These are phyloP conservation scores for Coleophora deauratella DNA, from an alignment of 2,888 invertebrate species.

Conservation along the genomic window DNA sequence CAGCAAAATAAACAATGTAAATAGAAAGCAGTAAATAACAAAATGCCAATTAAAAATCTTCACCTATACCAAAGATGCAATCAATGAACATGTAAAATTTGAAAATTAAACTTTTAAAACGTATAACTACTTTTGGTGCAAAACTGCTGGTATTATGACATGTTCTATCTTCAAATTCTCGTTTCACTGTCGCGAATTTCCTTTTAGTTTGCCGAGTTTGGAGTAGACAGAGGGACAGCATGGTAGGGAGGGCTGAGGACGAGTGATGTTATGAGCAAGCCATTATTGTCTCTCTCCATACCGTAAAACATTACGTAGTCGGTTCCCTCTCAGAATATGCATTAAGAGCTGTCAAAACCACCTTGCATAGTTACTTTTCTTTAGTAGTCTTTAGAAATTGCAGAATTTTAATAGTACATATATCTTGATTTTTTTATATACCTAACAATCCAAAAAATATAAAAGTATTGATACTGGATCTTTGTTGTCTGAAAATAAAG, in stretches of 20 bases:
- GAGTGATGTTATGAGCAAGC: slow-evolving; percentile 75
- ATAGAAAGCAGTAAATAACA: too few relatives aligned
- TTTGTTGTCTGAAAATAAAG: too few relatives aligned
- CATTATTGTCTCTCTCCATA: slow-evolving; percentile 75
- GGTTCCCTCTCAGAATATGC: slow-evolving; percentile 44
- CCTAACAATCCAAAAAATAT: too few relatives aligned
- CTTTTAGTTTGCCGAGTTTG: background rate
- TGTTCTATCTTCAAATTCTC: slow-evolving; percentile 1
- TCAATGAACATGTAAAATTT: background rate
- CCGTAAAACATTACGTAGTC: slow-evolving; percentile 73
- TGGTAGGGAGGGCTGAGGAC: slow-evolving; percentile 60
- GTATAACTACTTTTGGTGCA: slow-evolving; percentile 37
- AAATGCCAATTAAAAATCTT: too few relatives aligned
- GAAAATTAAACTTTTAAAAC: slow-evolving; percentile 31
- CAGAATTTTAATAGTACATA: slow-evolving; percentile 17
- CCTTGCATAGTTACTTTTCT: slow-evolving; percentile 21
- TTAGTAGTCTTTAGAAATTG: slow-evolving; percentile 16
- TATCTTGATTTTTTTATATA: too few relatives aligned
- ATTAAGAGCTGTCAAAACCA: slow-evolving; percentile 55
- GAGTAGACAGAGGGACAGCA: slow-evolving; percentile 13
- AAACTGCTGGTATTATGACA: slow-evolving; percentile 45
- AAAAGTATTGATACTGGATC: too few relatives aligned
- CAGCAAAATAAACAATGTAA: too few relatives aligned
- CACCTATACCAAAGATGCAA: background rate
- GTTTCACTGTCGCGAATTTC: background rate